Evolutionary conservation across 2,888 invertebrate species (phyloP).

Genomic region (Apoderus coryli): DNA sequence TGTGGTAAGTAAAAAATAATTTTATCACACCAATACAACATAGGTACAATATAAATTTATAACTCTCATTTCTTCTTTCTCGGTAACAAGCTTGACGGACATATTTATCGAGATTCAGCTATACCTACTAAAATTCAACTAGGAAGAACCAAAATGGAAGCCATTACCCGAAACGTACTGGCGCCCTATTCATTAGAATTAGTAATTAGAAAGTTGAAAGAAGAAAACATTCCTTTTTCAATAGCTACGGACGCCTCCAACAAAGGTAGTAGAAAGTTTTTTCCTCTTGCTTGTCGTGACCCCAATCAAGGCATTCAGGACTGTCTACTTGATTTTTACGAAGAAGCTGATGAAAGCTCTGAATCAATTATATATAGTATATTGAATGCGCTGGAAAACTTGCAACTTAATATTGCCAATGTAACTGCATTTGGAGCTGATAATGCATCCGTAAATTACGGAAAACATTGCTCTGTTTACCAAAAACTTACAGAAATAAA

Average conservation of each 20-base stretch:
- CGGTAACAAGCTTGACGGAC: no score
- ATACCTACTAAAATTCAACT: conserved; percentile 6
- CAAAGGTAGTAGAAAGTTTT: conserved; percentile 2
- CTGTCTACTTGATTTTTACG: conserved; percentile 7
- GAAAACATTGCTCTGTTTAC: conserved; percentile 6
- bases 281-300: conserved; percentile 4
- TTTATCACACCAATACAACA: no score
- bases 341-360: no score
- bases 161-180: conserved; percentile 7
- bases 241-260: conserved; percentile 7
- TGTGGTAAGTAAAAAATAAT: no score
- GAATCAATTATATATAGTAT: no score
- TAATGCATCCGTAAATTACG: conserved; percentile 7
- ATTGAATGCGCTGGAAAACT: no score
- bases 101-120: conserved; percentile 5
- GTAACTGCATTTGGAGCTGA: conserved; percentile 7
- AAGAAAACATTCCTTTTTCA: conserved; percentile 6
- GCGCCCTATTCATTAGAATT: conserved; percentile 7
- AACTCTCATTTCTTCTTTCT: no score
- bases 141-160: conserved; percentile 7
- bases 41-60: no score
- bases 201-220: conserved; percentile 7
- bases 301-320: conserved; percentile 5
- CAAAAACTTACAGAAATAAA: conserved; percentile 2
- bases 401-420: no score